Conservation (phyloP, 2,113 vertebrate species). For the Sceloporus tristichus region DNA sequence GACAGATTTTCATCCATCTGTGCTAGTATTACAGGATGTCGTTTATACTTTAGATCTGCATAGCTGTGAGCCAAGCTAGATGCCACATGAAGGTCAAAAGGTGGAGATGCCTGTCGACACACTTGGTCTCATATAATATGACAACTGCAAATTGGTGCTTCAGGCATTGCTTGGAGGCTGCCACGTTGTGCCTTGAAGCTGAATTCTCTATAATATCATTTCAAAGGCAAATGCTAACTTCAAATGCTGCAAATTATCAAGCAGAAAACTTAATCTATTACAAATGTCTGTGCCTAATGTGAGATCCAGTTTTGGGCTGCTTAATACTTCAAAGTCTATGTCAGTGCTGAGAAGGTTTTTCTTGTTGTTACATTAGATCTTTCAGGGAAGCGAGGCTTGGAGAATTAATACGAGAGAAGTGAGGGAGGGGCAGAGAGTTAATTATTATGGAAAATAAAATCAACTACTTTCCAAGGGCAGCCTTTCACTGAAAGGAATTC, state of each 20-base stretch:
- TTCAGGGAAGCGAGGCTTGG: not conserved
- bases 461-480: not conserved
- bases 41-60: slow-evolving; percentile 80
- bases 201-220: slow-evolving; percentile 56
- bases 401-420: not conserved
- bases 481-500: not conserved
- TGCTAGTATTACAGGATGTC: slow-evolving; percentile 78
- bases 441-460: not conserved
- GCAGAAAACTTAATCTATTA: slow-evolving; percentile 55
- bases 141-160: slow-evolving; percentile 74
- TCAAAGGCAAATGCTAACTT: slow-evolving; percentile 68
- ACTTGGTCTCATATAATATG: slow-evolving; percentile 75
- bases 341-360: slow-evolving; percentile 1
- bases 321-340: slow-evolving; percentile 27
- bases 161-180: slow-evolving; percentile 63
- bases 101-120: slow-evolving; percentile 76
- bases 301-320: slow-evolving; percentile 37
- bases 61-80: slow-evolving; percentile 78
- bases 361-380: slow-evolving; percentile 17
- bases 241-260: slow-evolving; percentile 56
- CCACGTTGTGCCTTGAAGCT: slow-evolving; percentile 68
- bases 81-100: slow-evolving; percentile 80
- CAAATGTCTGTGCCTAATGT: slow-evolving; percentile 51
- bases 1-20: slow-evolving; percentile 91
- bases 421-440: not conserved